These are phyloP conservation scores for Orthosia gracilis DNA, from an alignment of 2,888 invertebrate genomes.

Conservation along the genomic window DNA sequence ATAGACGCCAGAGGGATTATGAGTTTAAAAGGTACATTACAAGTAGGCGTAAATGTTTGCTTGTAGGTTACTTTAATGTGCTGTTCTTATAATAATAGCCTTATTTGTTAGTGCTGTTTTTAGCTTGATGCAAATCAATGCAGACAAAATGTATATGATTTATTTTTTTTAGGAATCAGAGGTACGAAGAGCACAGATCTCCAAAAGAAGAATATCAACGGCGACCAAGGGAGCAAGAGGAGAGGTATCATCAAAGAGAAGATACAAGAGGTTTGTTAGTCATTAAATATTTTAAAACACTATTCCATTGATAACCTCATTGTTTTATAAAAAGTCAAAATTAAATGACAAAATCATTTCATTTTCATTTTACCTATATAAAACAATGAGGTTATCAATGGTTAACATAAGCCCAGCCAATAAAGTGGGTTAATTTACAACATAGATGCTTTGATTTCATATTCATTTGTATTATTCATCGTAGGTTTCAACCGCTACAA, in stretches of 20 bases:
- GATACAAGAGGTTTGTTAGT: conserved; percentile 81
- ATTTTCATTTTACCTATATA: too few relatives aligned
- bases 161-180: conserved; percentile 71
- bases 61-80: conserved; percentile 50
- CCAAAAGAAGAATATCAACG: conserved; percentile 78
- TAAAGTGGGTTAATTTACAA: conserved; percentile 9
- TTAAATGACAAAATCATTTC: too few relatives aligned
- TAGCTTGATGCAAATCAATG: conserved; percentile 3
- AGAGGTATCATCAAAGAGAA: conserved; percentile 76
- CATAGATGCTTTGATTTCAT: background rate
- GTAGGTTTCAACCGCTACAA: conserved; percentile 82
- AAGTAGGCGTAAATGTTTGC: conserved; percentile 52
- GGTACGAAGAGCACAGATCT: conserved; percentile 78
- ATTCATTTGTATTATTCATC: conserved; percentile 32
- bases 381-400: background rate
- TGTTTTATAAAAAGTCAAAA: background rate
- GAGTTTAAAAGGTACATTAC: conserved; percentile 82
- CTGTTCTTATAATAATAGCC: background rate
- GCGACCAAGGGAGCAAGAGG: conserved; percentile 77
- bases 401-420: background rate
- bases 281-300: background rate
- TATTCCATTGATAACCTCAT: background rate
- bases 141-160: background rate
- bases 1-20: conserved; percentile 78
- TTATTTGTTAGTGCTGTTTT: conserved; percentile 16